phyloP scores from a whole-genome alignment of 2,797 vertebrate species.

The Channa striata region DNA sequence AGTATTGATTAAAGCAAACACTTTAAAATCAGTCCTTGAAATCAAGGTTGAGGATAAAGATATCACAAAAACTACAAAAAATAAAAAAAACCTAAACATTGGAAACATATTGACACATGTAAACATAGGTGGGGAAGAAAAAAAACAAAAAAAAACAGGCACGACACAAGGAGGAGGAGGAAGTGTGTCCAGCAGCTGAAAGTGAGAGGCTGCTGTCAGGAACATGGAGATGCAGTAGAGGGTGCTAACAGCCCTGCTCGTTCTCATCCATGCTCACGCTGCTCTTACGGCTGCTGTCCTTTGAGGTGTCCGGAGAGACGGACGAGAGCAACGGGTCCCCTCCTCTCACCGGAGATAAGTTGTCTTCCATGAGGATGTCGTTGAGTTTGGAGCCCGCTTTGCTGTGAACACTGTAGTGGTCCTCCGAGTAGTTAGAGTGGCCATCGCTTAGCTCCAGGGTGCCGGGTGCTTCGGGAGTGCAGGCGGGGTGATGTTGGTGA shows the following conservation, averaged over 20 bases:
- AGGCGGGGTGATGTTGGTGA: constrained; percentile 83
- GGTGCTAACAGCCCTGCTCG: constrained; percentile 92
- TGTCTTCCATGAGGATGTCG: constrained; percentile 96
- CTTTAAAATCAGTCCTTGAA: constrained; percentile 74
- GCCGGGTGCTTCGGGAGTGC: constrained; percentile 84
- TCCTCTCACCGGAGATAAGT: constrained; percentile 89
- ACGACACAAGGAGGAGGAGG: constrained; percentile 31
- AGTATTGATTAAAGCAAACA: constrained; percentile 74
- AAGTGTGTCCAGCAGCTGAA: constrained; percentile 49
- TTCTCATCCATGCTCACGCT: constrained; percentile 96
- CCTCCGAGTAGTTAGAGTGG: constrained; percentile 86
- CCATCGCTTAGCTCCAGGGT: constrained; percentile 88
- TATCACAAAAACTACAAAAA: constrained; percentile 43
- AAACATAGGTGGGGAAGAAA: constrained; percentile 60
- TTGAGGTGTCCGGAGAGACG: constrained; percentile 89
- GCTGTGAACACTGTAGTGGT: constrained; percentile 80
- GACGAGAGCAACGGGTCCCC: constrained; percentile 92
- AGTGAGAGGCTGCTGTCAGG: constrained; percentile 33
- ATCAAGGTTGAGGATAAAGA: constrained; percentile 66
- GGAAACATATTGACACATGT: constrained; percentile 68
- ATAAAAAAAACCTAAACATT: neutral
- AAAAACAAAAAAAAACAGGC: constrained; percentile 29
- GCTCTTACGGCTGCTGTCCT: constrained; percentile 94
- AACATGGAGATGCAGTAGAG: constrained; percentile 62
- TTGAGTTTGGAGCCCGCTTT: constrained; percentile 91